Conservation (phyloP, 2,797 vertebrate species). For the Arctocebus calabarensis region DNA sequence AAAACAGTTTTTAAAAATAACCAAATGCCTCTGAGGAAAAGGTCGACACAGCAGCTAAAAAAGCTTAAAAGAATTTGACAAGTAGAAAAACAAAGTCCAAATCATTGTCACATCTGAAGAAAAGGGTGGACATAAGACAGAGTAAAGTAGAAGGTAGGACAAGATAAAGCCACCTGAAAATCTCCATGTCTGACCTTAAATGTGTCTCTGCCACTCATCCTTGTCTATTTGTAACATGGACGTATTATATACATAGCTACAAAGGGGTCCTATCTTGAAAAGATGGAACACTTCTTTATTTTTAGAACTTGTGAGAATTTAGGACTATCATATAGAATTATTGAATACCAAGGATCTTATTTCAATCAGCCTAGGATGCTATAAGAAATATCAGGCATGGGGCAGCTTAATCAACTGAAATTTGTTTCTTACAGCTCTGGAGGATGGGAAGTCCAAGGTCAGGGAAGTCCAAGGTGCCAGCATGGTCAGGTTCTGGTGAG, state of each 20-base stretch:
- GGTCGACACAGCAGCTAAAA: slow-evolving; percentile 21
- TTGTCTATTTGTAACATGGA: not conserved
- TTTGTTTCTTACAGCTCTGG: not conserved
- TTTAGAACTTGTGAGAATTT: not conserved
- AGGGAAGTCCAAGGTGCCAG: not conserved
- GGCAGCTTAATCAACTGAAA: not conserved
- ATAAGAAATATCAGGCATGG: not conserved
- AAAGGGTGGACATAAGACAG: not conserved
- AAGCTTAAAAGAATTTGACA: slow-evolving; percentile 42
- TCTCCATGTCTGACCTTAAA: not conserved
- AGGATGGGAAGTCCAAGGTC: not conserved
- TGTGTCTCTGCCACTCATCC: not conserved
- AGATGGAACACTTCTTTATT: not conserved
- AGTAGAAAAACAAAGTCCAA: slow-evolving; percentile 27
- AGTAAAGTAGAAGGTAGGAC: not conserved
- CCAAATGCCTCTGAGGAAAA: slow-evolving; percentile 56
- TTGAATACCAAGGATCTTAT: not conserved
- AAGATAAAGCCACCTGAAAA: not conserved
- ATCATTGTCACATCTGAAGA: slow-evolving; percentile 3
- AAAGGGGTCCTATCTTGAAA: not conserved
- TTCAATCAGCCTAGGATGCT: not conserved
- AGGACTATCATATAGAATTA: not conserved
- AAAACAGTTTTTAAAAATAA: slow-evolving; percentile 72
- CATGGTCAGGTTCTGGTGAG: not conserved
- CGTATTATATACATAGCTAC: not conserved